Evolutionary conservation across 1,140 invertebrate genomes (phyloP), one percentile per base, ranked within the genome.

Genomic region (Nasonia longicornis): DNA sequence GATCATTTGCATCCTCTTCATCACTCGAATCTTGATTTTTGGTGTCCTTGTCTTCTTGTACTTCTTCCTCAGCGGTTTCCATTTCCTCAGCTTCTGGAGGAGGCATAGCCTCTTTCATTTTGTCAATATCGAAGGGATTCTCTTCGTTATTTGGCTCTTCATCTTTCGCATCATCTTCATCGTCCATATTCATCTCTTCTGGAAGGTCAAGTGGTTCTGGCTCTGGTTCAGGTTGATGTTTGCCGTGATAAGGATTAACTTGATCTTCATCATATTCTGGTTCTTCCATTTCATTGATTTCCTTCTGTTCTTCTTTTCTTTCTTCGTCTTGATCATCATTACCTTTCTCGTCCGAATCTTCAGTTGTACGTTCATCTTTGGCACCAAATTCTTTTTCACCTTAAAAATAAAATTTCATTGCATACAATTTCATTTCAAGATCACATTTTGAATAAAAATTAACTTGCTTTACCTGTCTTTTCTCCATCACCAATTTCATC

Each of bases 161-260:
- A 48, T 93, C 92, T 67, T 93, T 91, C 79, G 91, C 86, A 31
- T 90, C 92, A 82, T 95, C 93, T n/a, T 93, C 94, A 71, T 95
- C 95, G 87, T 98, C 96, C 4, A 97, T 89, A 87, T 97, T 94
- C 67, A 96, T 89, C 91, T 97, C 95, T 73, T 98, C 96, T 8
- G 96, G 96, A 79, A 98, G 88, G 85, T 98, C 96, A 87, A 98
- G 93, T 26, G 94, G 92, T 90, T 98, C 96, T 8, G 96, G 94
- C 87, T 97, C 96, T 1, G 94, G 94, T 66, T 94, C 91, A 82
- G 94, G 93, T 85, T 94, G 92, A 77, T 95, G 91, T 63, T 96
- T 94, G 42, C 95, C 95, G 88, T 97, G 95, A 88, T 97, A 95
- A 29, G 96, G 95, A 93, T 98, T 96, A 0, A 94, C 91, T 90